Evolutionary conservation across 1,140 invertebrate species (phyloP).

Genomic region (Samia ricini): DNA sequence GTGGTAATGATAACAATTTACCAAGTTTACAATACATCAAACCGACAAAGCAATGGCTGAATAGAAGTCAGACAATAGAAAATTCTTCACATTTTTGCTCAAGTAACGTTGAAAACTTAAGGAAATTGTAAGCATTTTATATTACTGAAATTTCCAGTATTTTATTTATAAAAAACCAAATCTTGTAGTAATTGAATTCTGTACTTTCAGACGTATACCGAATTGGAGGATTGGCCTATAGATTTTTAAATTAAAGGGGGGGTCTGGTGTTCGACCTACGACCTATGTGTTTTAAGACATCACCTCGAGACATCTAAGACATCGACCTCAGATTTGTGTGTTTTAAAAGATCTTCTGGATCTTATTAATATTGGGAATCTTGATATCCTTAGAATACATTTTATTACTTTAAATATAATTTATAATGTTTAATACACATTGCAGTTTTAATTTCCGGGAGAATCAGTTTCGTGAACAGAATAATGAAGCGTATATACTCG

Average conservation of each 20-base stretch:
- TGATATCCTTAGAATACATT: no score
- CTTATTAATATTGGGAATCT: no score
- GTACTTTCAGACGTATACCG: slow-evolving; percentile 13
- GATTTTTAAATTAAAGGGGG: not conserved
- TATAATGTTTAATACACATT: no score
- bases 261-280: no score
- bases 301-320: no score
- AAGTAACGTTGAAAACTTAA: slow-evolving; percentile 32
- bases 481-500: no score
- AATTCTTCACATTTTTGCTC: not conserved
- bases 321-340: no score
- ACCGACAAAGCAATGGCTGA: slow-evolving; percentile 52
- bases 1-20: not conserved
- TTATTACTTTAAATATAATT: no score
- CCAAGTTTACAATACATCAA: slow-evolving; percentile 11
- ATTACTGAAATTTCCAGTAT: not conserved
- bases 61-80: slow-evolving; percentile 28
- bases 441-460: no score
- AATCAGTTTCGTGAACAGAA: no score
- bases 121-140: slow-evolving; percentile 40
- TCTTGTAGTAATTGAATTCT: not conserved
- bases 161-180: not conserved
- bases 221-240: slow-evolving; percentile 14
- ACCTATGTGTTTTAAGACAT: no score
- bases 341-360: no score